phyloP scores from a whole-genome alignment of 2,888 invertebrate species.

The Steinernema scapterisci region DNA sequence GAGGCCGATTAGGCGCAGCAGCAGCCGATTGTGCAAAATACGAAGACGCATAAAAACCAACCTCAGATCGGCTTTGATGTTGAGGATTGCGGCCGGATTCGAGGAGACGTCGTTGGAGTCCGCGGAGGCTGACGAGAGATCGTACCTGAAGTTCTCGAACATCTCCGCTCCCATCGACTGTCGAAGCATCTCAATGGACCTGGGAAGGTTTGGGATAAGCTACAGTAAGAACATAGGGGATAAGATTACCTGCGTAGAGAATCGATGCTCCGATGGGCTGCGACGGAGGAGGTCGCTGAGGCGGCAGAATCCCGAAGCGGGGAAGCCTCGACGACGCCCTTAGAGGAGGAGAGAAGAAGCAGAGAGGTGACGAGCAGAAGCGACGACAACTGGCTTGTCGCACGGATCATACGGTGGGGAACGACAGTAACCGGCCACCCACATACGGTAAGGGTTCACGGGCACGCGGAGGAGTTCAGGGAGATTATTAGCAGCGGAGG shows the following conservation, averaged over 20 bases:
- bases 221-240: neutral
- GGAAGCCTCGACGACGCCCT: slow-evolving; percentile 22
- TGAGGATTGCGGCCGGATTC: slow-evolving; percentile 16
- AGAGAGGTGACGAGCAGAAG: neutral
- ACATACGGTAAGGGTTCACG: slow-evolving; percentile 19
- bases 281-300: slow-evolving; percentile 9
- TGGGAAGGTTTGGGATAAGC: neutral
- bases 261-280: neutral
- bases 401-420: slow-evolving; percentile 31
- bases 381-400: slow-evolving; percentile 30
- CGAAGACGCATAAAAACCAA: neutral
- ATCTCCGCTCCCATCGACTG: slow-evolving; percentile 23
- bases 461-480: neutral
- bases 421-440: slow-evolving; percentile 16
- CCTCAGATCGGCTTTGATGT: slow-evolving; percentile 22
- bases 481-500: neutral
- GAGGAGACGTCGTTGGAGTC: slow-evolving; percentile 9
- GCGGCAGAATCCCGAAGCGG: slow-evolving; percentile 15
- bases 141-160: slow-evolving; percentile 27
- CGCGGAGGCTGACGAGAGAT: neutral
- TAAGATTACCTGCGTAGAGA: neutral
- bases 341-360: neutral
- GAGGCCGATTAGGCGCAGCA: neutral
- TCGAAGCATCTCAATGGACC: slow-evolving; percentile 17
- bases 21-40: neutral